Evolutionary conservation across 2,113 vertebrate species (phyloP).

Genomic region (Sander vitreus): DNA sequence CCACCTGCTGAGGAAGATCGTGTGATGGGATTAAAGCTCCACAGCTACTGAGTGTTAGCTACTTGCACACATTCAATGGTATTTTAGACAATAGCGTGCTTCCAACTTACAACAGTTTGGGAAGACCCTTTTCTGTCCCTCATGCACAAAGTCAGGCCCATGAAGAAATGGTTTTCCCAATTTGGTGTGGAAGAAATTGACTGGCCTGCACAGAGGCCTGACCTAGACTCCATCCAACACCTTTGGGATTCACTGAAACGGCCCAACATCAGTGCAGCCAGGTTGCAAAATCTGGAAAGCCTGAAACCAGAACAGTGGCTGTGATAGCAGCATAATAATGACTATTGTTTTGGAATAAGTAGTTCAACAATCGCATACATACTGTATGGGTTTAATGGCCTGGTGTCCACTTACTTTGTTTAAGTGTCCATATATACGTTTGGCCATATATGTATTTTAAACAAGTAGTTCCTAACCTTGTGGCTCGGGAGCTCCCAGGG

Average conservation of each 20-base stretch:
- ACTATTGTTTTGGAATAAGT: background rate
- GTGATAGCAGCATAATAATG: background rate
- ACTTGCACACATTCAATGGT: background rate
- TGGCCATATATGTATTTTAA: background rate
- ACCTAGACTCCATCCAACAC: background rate
- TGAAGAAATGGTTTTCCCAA: background rate
- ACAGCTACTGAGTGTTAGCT: background rate
- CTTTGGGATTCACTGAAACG: background rate
- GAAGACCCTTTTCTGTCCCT: background rate
- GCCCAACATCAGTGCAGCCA: background rate
- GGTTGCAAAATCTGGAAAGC: background rate
- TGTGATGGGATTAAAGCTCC: background rate
- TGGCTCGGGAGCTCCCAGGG: background rate
- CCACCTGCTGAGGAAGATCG: background rate
- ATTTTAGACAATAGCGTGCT: background rate
- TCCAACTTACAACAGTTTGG: background rate
- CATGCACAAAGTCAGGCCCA: background rate
- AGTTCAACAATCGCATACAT: background rate
- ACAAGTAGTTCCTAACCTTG: background rate
- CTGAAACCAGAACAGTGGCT: background rate
- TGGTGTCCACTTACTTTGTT: background rate
- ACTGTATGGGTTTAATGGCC: background rate
- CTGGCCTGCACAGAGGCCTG: constrained; percentile 6
- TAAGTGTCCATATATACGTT: background rate
- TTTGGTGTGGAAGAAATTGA: background rate